phyloP scores from a whole-genome alignment of 92 coral and sea anemone genomes.

The Montipora capitata region DNA sequence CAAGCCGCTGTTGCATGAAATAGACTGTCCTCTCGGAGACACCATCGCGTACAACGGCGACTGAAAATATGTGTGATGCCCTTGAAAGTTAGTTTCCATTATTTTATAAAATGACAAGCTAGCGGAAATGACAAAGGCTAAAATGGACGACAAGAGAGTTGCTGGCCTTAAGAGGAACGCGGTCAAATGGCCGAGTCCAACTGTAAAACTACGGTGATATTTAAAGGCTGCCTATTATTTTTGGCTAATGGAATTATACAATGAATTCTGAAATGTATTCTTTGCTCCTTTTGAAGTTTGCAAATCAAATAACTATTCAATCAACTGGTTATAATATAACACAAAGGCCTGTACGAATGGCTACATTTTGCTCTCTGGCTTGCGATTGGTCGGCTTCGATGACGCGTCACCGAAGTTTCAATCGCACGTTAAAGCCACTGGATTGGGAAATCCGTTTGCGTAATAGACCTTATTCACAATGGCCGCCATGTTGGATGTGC shows the following conservation, averaged over 20 bases:
- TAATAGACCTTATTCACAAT: too few species aligned
- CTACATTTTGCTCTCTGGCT: conserved; percentile 63
- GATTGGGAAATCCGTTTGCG: conserved; percentile 59
- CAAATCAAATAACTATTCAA: conserved; percentile 93
- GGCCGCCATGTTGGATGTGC: too few species aligned
- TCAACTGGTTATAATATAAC: conserved; percentile 87
- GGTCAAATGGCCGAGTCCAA: conserved; percentile 51
- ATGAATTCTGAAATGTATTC: conserved; percentile 93
- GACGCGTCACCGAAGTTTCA: conserved; percentile 56
- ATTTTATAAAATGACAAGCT: conserved; percentile 32
- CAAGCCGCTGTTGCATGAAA: conserved; percentile 63
- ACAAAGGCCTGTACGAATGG: conserved; percentile 80
- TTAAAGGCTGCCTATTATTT: conserved; percentile 79
- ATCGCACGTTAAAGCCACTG: conserved; percentile 47
- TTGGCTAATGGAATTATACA: conserved; percentile 92
- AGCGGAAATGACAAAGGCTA: conserved; percentile 9
- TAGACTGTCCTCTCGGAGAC: conserved; percentile 71
- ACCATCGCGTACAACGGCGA: conserved; percentile 84
- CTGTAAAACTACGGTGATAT: conserved; percentile 76
- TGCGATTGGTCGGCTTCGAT: conserved; percentile 74
- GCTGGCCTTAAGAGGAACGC: conserved; percentile 18
- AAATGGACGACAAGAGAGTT: conserved; percentile 26
- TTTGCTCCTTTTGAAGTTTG: conserved; percentile 92
- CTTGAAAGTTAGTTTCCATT: conserved; percentile 84
- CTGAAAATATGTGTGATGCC: conserved; percentile 78